phyloP scores from a whole-genome alignment of 2,797 vertebrate genomes.

The Chloroceryle inda region DNA sequence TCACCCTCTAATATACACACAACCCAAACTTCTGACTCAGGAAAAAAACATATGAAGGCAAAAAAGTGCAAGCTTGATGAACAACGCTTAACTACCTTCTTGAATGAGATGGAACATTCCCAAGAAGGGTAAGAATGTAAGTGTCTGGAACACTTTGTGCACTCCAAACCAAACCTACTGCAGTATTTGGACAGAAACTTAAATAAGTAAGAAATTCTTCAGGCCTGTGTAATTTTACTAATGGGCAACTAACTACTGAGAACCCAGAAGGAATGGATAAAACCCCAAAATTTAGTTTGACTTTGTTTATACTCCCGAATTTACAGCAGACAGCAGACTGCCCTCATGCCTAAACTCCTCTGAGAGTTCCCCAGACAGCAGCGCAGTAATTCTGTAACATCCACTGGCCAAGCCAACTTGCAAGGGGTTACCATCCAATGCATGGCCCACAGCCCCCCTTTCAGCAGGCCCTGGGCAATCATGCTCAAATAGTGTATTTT shows the following conservation, averaged over 20 bases:
- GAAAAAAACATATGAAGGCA: accelerated
- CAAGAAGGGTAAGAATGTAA: not conserved
- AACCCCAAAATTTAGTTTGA: not conserved
- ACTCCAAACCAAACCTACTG: not conserved
- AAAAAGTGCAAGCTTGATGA: not conserved
- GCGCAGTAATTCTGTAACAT: not conserved
- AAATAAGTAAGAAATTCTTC: not conserved
- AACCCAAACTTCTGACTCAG: not conserved
- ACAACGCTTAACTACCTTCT: not conserved
- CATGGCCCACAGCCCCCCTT: not conserved
- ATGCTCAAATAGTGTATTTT: not conserved
- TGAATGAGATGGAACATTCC: not conserved
- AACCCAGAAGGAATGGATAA: not conserved
- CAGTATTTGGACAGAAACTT: not conserved
- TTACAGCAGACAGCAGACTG: not conserved
- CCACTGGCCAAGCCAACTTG: not conserved
- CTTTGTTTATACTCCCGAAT: not conserved
- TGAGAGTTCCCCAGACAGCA: not conserved
- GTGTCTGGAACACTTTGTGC: not conserved
- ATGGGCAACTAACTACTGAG: not conserved
- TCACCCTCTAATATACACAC: accelerated
- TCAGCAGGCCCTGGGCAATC: conserved; percentile 22
- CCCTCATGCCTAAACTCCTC: not conserved
- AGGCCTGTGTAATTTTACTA: not conserved
- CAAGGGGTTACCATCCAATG: not conserved